These are phyloP conservation scores for Marasmarcha lunaedactyla DNA, from an alignment of 2,888 invertebrate genomes.

Conservation along the genomic window DNA sequence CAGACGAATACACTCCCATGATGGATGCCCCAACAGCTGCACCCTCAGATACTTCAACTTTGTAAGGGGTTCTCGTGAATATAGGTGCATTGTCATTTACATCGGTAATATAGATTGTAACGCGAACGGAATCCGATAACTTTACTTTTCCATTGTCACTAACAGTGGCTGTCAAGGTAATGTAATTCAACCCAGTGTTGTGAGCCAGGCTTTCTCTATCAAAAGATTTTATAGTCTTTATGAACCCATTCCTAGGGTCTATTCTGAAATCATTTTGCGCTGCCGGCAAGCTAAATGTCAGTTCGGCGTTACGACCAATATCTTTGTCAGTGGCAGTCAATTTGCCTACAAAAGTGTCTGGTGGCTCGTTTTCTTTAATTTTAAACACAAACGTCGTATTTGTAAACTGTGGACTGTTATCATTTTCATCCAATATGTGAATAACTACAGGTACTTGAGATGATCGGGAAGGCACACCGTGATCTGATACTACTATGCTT, in stretches of 20 bases:
- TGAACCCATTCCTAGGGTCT: constrained; percentile 90
- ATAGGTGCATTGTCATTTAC: constrained; percentile 92
- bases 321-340: constrained; percentile 90
- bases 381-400: constrained; percentile 92
- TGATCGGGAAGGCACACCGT: constrained; percentile 80
- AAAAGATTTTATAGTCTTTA: constrained; percentile 86
- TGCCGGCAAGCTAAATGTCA: constrained; percentile 82
- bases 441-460: constrained; percentile 92
- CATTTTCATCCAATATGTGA: constrained; percentile 96
- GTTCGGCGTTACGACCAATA: constrained; percentile 90
- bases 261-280: constrained; percentile 87
- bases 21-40: constrained; percentile 85
- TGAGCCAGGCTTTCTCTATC: constrained; percentile 90
- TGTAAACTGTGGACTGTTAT: constrained; percentile 92
- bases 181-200: constrained; percentile 80
- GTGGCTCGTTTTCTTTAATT: constrained; percentile 88
- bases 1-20: constrained; percentile 85
- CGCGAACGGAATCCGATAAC: constrained; percentile 86
- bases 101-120: constrained; percentile 88
- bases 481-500: constrained; percentile 85
- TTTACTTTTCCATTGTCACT: constrained; percentile 85
- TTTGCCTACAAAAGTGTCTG: constrained; percentile 92
- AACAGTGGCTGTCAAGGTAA: constrained; percentile 88
- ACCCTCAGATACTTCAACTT: constrained; percentile 91
- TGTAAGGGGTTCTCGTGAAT: constrained; percentile 86